phyloP scores from a whole-genome alignment of 2,888 invertebrate species.

The Gymnocheta viridis region DNA sequence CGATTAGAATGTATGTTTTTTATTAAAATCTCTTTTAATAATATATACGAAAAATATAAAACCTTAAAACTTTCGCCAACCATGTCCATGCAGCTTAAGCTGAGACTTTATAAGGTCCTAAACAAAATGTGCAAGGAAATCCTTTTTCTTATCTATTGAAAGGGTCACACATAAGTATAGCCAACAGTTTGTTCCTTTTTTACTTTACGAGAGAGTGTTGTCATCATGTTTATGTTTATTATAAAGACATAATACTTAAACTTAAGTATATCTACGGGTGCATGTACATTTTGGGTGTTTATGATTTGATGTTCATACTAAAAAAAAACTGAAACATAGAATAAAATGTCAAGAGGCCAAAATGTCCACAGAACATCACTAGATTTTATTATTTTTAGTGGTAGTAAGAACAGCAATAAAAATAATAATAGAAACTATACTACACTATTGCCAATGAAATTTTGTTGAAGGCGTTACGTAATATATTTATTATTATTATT shows the following conservation, averaged over 20 bases:
- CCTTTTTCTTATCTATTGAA: slow-evolving; percentile 37
- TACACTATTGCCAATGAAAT: slow-evolving; percentile 19
- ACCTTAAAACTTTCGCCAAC: too few relatives aligned
- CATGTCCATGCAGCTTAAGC: not conserved
- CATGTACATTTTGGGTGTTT: not conserved
- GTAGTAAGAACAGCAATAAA: slow-evolving; percentile 8
- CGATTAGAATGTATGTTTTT: too few relatives aligned
- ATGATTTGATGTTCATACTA: slow-evolving; percentile 6
- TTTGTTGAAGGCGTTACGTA: not conserved
- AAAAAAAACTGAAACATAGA: slow-evolving; percentile 53
- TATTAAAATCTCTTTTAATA: too few relatives aligned
- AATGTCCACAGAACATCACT: slow-evolving; percentile 43
- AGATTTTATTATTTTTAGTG: slow-evolving; percentile 20
- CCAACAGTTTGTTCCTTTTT: slow-evolving; percentile 3
- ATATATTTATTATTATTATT: too few relatives aligned
- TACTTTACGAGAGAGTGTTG: not conserved
- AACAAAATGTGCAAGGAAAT: slow-evolving; percentile 6
- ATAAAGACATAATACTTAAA: too few relatives aligned
- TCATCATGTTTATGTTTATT: too few relatives aligned
- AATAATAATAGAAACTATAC: not conserved
- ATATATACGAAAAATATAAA: too few relatives aligned
- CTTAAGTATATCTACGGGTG: not conserved
- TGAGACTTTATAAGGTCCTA: not conserved
- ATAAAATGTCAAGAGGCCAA: slow-evolving; percentile 39
- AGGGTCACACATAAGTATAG: slow-evolving; percentile 39